Evolutionary conservation across 2,113 vertebrate genomes (phyloP), one percentile per base, ranked within the genome.

Genomic region (Kryptolebias marmoratus): DNA sequence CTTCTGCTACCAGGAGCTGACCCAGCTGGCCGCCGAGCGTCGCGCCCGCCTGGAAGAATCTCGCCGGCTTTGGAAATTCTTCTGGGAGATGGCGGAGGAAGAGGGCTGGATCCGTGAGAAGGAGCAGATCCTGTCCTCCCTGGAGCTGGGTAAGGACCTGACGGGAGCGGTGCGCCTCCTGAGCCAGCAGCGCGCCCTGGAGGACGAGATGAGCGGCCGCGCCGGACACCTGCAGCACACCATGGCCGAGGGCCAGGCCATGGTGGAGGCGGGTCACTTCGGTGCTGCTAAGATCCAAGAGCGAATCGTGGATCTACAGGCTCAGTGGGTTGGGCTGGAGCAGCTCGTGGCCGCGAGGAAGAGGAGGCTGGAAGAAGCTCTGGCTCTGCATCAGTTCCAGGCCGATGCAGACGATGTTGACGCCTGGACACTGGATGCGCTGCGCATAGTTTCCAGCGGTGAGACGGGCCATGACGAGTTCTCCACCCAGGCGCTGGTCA

Each of bases 51-150:
- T 99, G 30, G 97, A 98, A 81, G 97, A 98, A 81, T 98, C 96
- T 1, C 95, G 97, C 0, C 96, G 96, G 48, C 96, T 99, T 71
- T 99, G 97, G 97, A 98, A 96, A 75, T 98, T 99, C 90, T 98
- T 98, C 93, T 99, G 97, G 97, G 97, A 99, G 84, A 98, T 98
- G 97, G 96, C 96, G 0, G 97, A 99, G 84, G 97, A 98, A 71
- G 97, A 98, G 75, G 95, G 96, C 73, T 99, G 97, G 97, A 98
- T 99, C 75, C 93, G 96, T 2, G 97, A 99, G 83, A 97, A 98
- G 85, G 97, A 99, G 84, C 96, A 97, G 90, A 97, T 99, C 76
- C 87, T 99, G 70, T 97, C 96, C 1, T 97, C 95, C 0, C 91
- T 96, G 1, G 97, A 98, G 82, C 95, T 94, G 0, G 95, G 96